A percentile compares a stretch with the other conserved stretches of the same genome.
phyloP scores from a whole-genome alignment of 2,797 vertebrate species.

The Octomys mimax region DNA sequence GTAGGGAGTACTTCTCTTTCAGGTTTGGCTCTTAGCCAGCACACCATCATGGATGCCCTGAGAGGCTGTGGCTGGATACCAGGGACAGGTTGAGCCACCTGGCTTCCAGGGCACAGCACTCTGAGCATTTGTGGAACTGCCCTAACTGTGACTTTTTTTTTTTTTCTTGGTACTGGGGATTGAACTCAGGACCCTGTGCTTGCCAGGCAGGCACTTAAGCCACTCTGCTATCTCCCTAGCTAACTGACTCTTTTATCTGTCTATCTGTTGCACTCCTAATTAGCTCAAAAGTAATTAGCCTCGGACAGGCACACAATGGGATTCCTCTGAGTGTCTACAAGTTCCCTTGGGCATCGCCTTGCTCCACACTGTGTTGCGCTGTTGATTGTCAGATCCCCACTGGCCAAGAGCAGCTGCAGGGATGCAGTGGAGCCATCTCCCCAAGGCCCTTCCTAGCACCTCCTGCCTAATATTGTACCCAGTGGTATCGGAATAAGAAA shows the following conservation, averaged over 20 bases:
- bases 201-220: too few relatives aligned
- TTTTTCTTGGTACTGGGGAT: too few relatives aligned
- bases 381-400: neutral
- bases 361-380: neutral
- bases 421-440: neutral
- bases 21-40: slow-evolving; percentile 37
- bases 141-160: neutral
- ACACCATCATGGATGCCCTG: neutral
- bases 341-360: neutral
- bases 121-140: neutral
- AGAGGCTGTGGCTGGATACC: neutral
- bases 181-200: too few relatives aligned
- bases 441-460: neutral
- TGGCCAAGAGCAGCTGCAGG: neutral
- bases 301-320: neutral
- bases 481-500: neutral
- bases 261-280: neutral
- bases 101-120: neutral
- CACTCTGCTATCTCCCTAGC: neutral
- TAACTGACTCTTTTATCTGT: neutral
- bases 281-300: slow-evolving; percentile 32
- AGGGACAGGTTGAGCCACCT: neutral
- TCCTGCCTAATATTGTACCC: neutral
- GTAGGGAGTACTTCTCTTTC: neutral
- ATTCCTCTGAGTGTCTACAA: neutral